Base-by-base conservation (phyloP, 1,140 invertebrate species). In the Polypedilum vanderplanki region DNA sequence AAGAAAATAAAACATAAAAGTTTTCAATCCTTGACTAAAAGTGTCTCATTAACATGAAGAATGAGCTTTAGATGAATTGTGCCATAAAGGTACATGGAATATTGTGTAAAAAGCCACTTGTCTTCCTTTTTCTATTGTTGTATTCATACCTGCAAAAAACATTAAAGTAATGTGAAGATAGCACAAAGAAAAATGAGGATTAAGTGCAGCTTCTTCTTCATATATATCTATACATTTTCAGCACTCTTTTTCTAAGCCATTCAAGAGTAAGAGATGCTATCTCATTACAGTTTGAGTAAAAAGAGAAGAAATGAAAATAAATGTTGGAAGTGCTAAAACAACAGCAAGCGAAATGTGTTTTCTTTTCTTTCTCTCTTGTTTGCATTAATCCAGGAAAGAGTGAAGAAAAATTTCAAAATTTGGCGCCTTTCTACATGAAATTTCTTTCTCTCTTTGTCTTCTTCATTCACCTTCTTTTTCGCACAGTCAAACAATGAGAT, bases 21-120 rank as follows among this genome's bases (percentile, higher is more conserved):
- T 12, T n/a, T 5, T 3, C 24, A 33, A 33, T 3, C 24, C 12
- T n/a, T 57, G 46, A n/a, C 12, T 15, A n/a, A n/a, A 57, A 70
- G 65, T 18, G 65, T 18, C 18, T 70, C 65, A 70, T 70, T 70
- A 70, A 70, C 20, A 70, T 70, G 65, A 70, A 70, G 65, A 70
- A 70, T 17, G 65, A 70, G 65, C 20, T 18, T 18, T 18, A 18
- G 18, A 22, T 20, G 65, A 70, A 18, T 70, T 18, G 3, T 10
- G 8, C 20, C 9, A 70, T 18, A 70, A 70, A 18, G 18, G 20
- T 20, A 70, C 4, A 70, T 7, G 17, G 20, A 70, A 70, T 20
- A 70, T 33, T 33, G 24, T 33, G 24, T 22, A 70, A 70, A 7
- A 70, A 70, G 20, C 17, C 65, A 70, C 17, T 1, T 22, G 20